Percentiles rank a stretch among this genome's conserved stretches.
Evolutionary conservation across 23 tunicate species (phyloP).

Genomic region (Aplidium turbinatum): DNA sequence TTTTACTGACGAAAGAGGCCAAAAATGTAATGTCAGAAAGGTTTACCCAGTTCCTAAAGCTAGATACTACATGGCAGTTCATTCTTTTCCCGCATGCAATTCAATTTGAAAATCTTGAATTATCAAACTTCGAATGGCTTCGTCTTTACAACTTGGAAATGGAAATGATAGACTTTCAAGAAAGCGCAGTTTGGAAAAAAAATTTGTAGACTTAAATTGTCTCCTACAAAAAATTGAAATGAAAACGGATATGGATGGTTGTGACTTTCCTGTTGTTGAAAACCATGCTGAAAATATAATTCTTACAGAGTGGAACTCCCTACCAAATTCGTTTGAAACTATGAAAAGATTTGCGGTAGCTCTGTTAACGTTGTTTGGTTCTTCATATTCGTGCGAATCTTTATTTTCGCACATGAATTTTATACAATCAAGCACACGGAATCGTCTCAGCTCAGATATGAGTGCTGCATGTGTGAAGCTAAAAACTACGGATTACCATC

Average conservation of each 20-base stretch:
- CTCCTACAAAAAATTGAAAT: slow-evolving; percentile 19
- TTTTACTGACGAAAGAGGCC: slow-evolving; percentile 8
- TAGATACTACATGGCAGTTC: slow-evolving; percentile 25
- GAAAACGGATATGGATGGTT: slow-evolving; percentile 10
- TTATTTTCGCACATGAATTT: slow-evolving; percentile 39
- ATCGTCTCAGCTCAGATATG: too few species aligned
- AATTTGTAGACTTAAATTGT: slow-evolving; percentile 7
- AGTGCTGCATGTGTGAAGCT: slow-evolving; percentile 27
- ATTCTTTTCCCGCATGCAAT: slow-evolving; percentile 24
- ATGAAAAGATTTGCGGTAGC: slow-evolving; percentile 49
- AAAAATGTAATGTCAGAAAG: slow-evolving; percentile 10
- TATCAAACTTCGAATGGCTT: slow-evolving; percentile 19
- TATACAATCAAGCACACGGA: slow-evolving; percentile 43
- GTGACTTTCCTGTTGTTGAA: slow-evolving; percentile 10
- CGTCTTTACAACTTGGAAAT: slow-evolving; percentile 36
- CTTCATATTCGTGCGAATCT: slow-evolving; percentile 40
- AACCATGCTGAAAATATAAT: slow-evolving; percentile 22
- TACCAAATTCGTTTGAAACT: slow-evolving; percentile 54
- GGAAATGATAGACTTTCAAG: slow-evolving; percentile 46
- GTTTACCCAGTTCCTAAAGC: slow-evolving; percentile 15
- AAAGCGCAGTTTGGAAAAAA: slow-evolving; percentile 31
- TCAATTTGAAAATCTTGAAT: slow-evolving; percentile 14
- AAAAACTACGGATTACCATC: slow-evolving; percentile 10
- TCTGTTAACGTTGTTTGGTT: slow-evolving; percentile 33
- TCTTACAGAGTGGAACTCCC: slow-evolving; percentile 29